These are phyloP conservation scores for Acanthosepion lycidas DNA, from an alignment of 2,888 invertebrate genomes.

Conservation along the genomic window DNA sequence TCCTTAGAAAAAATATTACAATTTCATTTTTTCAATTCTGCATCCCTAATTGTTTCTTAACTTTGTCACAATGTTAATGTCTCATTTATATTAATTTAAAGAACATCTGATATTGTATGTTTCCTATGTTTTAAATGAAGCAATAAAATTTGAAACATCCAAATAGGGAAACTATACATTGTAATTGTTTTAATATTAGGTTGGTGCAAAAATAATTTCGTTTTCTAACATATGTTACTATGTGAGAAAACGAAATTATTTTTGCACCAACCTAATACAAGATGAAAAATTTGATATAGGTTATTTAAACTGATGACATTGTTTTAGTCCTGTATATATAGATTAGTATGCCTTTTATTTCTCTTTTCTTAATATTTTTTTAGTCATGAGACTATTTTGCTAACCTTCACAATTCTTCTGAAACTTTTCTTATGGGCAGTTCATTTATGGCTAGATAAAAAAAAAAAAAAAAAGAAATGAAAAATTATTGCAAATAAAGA, in stretches of 20 bases:
- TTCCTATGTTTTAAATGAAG: neutral
- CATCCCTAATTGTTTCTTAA: neutral
- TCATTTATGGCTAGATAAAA: neutral
- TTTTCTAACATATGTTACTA: too few relatives aligned
- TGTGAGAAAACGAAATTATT: too few relatives aligned
- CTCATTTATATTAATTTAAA: neutral
- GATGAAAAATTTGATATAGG: neutral
- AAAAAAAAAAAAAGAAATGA: neutral
- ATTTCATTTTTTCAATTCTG: neutral
- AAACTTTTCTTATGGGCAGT: neutral
- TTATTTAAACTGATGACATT: constrained; percentile 3
- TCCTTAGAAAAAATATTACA: neutral
- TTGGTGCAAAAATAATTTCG: too few relatives aligned
- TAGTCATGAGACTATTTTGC: neutral
- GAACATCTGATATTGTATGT: neutral
- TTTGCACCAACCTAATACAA: too few relatives aligned
- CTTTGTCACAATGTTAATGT: neutral
- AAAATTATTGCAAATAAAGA: neutral
- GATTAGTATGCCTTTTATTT: neutral
- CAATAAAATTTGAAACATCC: neutral
- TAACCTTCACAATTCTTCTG: neutral
- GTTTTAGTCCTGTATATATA: neutral
- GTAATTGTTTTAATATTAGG: neutral
- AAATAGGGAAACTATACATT: neutral
- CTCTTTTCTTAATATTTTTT: neutral